Conservation (phyloP, 92 coral and sea anemone species). For the Anthopleura xanthogrammica region DNA sequence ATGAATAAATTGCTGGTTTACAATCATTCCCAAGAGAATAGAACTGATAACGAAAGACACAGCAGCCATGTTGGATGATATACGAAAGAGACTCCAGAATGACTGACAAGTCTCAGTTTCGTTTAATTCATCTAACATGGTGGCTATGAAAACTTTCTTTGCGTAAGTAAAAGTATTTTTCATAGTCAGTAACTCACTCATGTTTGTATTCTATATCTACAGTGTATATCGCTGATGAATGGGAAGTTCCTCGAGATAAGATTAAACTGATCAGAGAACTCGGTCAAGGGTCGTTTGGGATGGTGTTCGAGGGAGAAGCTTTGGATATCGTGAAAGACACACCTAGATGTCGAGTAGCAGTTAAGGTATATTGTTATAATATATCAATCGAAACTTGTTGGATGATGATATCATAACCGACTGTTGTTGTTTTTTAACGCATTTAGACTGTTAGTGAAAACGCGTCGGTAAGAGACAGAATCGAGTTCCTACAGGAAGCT, state of each 20-base stretch:
- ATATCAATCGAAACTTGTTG: background rate
- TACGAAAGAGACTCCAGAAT: too few species aligned
- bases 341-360: conserved; percentile 82
- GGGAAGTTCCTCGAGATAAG: conserved; percentile 94
- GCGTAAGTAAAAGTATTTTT: too few species aligned
- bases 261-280: conserved; percentile 85
- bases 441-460: conserved; percentile 95
- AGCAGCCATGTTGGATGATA: too few species aligned
- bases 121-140: too few species aligned
- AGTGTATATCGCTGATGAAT: conserved; percentile 97
- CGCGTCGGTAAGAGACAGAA: conserved; percentile 90
- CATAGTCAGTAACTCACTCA: background rate
- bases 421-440: background rate
- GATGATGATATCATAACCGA: background rate
- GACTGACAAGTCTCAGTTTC: too few species aligned
- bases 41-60: too few species aligned
- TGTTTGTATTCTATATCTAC: background rate
- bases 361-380: conserved; percentile 58
- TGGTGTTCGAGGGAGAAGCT: conserved; percentile 99
- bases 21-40: too few species aligned
- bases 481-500: conserved; percentile 97
- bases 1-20: too few species aligned
- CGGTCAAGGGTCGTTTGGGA: conserved; percentile 97
- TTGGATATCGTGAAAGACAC: conserved; percentile 68
- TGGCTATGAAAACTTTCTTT: too few species aligned